Evolutionary conservation across 2,797 vertebrate genomes (phyloP).

Genomic region (Discoglossus pictus): DNA sequence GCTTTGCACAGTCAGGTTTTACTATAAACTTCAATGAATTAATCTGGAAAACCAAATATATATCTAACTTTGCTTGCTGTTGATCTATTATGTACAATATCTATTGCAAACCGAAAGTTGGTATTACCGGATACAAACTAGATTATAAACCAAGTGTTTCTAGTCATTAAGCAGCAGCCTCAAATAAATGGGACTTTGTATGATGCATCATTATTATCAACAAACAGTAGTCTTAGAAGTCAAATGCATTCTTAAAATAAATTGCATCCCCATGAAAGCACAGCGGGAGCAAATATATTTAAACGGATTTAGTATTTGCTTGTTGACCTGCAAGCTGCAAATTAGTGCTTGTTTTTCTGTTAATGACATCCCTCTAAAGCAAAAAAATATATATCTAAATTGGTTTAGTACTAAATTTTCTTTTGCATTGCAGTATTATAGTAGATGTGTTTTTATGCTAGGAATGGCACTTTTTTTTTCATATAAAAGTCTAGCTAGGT

Average conservation of each 20-base stretch:
- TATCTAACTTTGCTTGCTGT: neutral
- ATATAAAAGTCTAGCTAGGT: too few relatives aligned
- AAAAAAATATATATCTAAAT: constrained; percentile 27
- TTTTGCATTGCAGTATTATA: constrained; percentile 16
- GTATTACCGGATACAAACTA: constrained; percentile 4
- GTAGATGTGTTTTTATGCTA: neutral
- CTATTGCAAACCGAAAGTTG: neutral
- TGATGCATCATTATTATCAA: constrained; percentile 23
- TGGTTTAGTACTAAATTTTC: constrained; percentile 12
- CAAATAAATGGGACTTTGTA: constrained; percentile 18
- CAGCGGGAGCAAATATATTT: constrained; percentile 30
- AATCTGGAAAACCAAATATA: too few relatives aligned
- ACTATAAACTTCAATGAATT: too few relatives aligned
- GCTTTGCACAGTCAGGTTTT: too few relatives aligned
- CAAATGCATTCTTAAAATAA: constrained; percentile 6
- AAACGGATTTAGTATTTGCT: constrained; percentile 23
- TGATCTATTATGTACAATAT: neutral
- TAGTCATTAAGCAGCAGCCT: constrained; percentile 28
- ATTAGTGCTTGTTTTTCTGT: constrained; percentile 29
- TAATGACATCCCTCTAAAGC: constrained; percentile 30
- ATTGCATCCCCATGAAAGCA: constrained; percentile 13
- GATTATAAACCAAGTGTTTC: constrained; percentile 16
- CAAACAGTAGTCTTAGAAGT: constrained; percentile 23
- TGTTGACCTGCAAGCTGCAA: constrained; percentile 43
- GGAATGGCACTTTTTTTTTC: neutral